phyloP scores from a whole-genome alignment of 2,797 vertebrate genomes.

The Caiman crocodilus region DNA sequence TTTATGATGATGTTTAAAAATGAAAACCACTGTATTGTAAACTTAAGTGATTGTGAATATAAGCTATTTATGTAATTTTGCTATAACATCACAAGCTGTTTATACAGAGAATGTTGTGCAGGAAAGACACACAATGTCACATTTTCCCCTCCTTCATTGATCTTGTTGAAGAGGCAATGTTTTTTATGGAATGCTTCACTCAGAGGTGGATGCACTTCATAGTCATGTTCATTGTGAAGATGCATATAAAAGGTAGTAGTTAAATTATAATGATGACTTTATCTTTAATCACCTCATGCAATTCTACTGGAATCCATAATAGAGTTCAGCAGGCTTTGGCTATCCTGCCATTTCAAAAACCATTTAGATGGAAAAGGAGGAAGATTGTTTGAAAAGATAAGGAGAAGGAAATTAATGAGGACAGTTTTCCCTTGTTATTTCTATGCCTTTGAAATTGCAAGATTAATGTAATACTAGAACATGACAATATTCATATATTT shows the following conservation, averaged over 20 bases:
- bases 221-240: neutral
- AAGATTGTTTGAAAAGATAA: neutral
- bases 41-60: neutral
- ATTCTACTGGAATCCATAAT: neutral
- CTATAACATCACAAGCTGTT: neutral
- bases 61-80: neutral
- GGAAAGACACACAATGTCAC: neutral
- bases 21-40: neutral
- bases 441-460: neutral
- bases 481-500: neutral
- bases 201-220: neutral
- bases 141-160: neutral
- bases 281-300: neutral
- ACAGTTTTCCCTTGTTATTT: neutral
- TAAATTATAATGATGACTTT: neutral
- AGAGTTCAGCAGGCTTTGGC: neutral
- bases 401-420: neutral
- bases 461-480: neutral
- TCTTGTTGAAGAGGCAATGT: neutral
- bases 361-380: neutral
- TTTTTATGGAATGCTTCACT: neutral
- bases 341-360: neutral
- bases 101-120: neutral
- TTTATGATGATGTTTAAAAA: constrained; percentile 16
- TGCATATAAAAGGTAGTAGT: neutral